Evolutionary conservation across 2,888 invertebrate species (phyloP), one percentile per base, ranked within the genome.

Genomic region (Eupithecia exiguata): DNA sequence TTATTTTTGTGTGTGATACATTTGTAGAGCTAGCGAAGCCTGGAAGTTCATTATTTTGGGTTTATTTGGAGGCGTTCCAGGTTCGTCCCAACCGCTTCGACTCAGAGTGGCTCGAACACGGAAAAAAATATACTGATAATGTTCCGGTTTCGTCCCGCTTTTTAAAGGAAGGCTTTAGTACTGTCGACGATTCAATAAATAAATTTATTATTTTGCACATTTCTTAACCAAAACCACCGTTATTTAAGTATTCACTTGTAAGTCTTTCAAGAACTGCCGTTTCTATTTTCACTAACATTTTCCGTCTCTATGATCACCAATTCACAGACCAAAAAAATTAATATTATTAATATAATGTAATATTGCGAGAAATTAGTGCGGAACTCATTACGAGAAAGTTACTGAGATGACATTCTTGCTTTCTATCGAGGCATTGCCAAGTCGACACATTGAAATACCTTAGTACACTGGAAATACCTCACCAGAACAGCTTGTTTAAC

Each of bases 351-450:
- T 25, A 38, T 65, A n/a, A 36, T 38, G 9, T 36, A 36, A 38
- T 36, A 65, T 36, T n/a, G 5, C n/a, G 21, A 65, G n/a, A 36
- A 38, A 35, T 38, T 18, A 21, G n/a, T 65, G 21, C 40, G 68
- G 70, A 69, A 71, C 68, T 70, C 65, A 68, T 65, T 65, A 58
- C 66, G 53, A 36, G 75, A 79, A 75, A 70, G 77, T 74, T 74
- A 75, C 74, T 74, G 73, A 67, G 66, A 65, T 71, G 46, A 69
- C 76, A 62, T 77, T 77, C 65, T 74, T 62, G 81, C 82, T 84
- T 85, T 84, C 81, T 83, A 82, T 67, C 76, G 71, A 78, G 78
- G 81, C 80, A 81, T 81, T 84, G 74, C 74, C 73, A 67, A 46
- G 71, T 70, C 61, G 58, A 73, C 69, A 72, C 75, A 70, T 75